Percentiles rank a stretch among this genome's conserved stretches.
Conservation (phyloP, 2,113 vertebrate species). For the Melanostigma gelatinosum region DNA sequence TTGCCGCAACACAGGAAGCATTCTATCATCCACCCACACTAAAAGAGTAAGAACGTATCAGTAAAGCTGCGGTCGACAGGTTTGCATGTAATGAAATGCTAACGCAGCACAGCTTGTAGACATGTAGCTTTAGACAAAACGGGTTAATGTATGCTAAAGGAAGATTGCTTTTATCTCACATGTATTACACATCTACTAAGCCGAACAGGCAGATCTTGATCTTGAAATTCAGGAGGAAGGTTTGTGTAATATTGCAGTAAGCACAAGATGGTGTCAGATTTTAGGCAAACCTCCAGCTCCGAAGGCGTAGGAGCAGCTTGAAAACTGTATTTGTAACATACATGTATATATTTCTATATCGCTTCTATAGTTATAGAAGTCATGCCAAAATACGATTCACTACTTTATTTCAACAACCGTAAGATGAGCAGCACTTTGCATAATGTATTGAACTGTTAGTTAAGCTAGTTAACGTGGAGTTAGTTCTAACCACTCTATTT, state of each 20-base stretch:
- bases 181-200: background rate
- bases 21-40: conserved; percentile 24
- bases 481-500: background rate
- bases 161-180: background rate
- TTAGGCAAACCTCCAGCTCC: conserved; percentile 11
- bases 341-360: background rate
- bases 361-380: background rate
- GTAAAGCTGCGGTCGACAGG: background rate
- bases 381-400: background rate
- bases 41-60: background rate
- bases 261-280: background rate
- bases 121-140: background rate
- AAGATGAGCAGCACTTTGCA: background rate
- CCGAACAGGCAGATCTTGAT: background rate
- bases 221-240: conserved; percentile 1
- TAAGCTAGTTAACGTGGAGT: background rate
- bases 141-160: background rate
- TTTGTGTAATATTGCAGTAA: conserved; percentile 18
- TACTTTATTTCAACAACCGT: background rate
- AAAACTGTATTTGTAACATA: background rate
- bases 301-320: background rate
- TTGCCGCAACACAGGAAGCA: conserved; percentile 62
- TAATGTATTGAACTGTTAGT: background rate
- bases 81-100: background rate
- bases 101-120: background rate